These are phyloP conservation scores for Caenorhabditis sp. DNA, from an alignment of 2,888 invertebrate genomes.

Conservation along the genomic window DNA sequence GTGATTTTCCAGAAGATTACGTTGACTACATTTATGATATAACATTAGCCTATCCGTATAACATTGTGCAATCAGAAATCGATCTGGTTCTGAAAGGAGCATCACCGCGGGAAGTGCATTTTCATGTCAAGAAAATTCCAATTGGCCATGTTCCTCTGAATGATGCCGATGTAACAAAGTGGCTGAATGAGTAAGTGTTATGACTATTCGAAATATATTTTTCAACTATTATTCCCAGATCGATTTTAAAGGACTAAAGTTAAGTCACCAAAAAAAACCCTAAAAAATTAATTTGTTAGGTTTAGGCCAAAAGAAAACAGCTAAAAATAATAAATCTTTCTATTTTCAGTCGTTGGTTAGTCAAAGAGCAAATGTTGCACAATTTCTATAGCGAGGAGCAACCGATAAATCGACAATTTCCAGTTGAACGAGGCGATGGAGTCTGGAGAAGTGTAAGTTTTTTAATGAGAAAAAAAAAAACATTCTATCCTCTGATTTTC, in stretches of 20 bases:
- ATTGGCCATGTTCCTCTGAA: constrained; percentile 65
- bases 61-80: constrained; percentile 81
- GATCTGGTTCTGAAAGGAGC: constrained; percentile 78
- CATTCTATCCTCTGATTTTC: background rate
- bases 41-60: constrained; percentile 84
- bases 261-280: too few species aligned
- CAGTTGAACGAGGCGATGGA: constrained; percentile 49
- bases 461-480: background rate
- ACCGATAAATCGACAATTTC: constrained; percentile 55
- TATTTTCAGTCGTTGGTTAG: constrained; percentile 52
- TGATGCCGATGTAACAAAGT: constrained; percentile 50
- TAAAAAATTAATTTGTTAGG: too few species aligned
- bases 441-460: constrained; percentile 58
- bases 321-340: background rate
- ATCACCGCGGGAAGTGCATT: constrained; percentile 82
- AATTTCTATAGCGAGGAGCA: constrained; percentile 59
- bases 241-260: too few species aligned
- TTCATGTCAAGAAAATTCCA: constrained; percentile 77
- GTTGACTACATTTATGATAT: constrained; percentile 85
- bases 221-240: background rate
- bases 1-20: constrained; percentile 74
- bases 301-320: too few species aligned
- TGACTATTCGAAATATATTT: background rate
- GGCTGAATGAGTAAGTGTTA: constrained; percentile 55
- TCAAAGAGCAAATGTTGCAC: constrained; percentile 60